Evolutionary conservation across 2,888 invertebrate species (phyloP), one percentile per base, ranked within the genome.

Genomic region (Odontothrips loti): DNA sequence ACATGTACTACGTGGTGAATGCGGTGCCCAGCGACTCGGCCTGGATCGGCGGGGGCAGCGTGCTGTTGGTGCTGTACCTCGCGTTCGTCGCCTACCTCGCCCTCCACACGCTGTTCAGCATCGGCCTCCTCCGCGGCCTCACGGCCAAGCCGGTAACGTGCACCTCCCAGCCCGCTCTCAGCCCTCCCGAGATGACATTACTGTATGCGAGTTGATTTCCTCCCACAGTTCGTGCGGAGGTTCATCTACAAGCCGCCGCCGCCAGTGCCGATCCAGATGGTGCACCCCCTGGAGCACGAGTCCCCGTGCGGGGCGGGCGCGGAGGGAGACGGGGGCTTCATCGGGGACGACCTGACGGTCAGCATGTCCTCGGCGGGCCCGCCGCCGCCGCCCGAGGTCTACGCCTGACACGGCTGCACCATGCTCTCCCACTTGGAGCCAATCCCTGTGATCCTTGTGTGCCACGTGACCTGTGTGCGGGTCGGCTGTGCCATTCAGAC

Each of bases 51-150:
- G 84, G 84, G 12, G 83, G 90, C 10, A 87, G 89, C 23, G 85
- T 93, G 80, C 90, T 92, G 84, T 91, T 92, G 17, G 84, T 91
- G 79, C 85, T 92, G 47, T 96, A 96, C 87, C 86, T 95, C 79
- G 83, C 90, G 4, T 94, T 95, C 87, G 92, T 94, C 85, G 83
- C 91, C 17, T 96, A 95, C 87, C 88, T 95, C 86, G 91, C 92
- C 83, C 89, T 94, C 85, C 93, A 93, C 85, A 92, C 93, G 91
- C 88, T 90, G 79, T 90, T 92, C 79, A 90, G 90, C 81, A 92
- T 93, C 92, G 92, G 92, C 79, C 90, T 83, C 75, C 78, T 89
- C 83, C 88, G 88, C 75, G 86, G 86, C 82, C 86, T 92, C 48
- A 87, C 88, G 82, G 88, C 89, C 81, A 88, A 88, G 84, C 86